Conservation (phyloP, 2,888 invertebrate species). For the Heliconius charithonia region DNA sequence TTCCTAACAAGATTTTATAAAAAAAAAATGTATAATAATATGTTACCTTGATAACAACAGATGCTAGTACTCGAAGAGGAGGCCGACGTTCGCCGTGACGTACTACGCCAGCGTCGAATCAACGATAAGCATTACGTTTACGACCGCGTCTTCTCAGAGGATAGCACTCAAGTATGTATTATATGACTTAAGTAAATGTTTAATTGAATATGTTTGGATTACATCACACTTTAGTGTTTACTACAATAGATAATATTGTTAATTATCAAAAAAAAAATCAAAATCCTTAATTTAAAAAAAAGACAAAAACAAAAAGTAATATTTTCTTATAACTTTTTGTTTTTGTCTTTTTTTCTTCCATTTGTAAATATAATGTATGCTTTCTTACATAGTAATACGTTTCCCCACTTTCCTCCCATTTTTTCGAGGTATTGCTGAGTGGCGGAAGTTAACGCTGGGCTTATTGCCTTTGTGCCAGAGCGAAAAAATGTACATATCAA, state of each 20-base stretch:
- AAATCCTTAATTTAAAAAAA: no score
- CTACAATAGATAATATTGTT: background rate
- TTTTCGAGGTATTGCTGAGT: no score
- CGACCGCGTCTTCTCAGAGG: constrained; percentile 94
- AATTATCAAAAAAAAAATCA: no score
- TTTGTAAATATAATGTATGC: no score
- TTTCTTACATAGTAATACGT: no score
- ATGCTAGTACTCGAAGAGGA: constrained; percentile 79
- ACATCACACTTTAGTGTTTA: background rate
- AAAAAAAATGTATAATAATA: background rate
- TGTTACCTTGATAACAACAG: constrained; percentile 50
- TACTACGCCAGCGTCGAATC: constrained; percentile 86
- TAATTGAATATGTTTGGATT: background rate
- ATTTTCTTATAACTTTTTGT: no score
- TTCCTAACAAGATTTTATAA: background rate
- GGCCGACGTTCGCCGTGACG: constrained; percentile 77
- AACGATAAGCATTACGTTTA: constrained; percentile 94
- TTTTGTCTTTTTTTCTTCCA: no score
- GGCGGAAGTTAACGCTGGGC: no score
- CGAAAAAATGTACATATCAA: no score
- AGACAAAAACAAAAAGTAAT: no score
- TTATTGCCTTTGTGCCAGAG: no score
- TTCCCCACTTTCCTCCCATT: no score
- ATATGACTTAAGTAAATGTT: constrained; percentile 9
- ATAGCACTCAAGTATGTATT: constrained; percentile 89